Evolutionary conservation across 1,140 invertebrate genomes (phyloP).

Genomic region (Pissodes strobi): DNA sequence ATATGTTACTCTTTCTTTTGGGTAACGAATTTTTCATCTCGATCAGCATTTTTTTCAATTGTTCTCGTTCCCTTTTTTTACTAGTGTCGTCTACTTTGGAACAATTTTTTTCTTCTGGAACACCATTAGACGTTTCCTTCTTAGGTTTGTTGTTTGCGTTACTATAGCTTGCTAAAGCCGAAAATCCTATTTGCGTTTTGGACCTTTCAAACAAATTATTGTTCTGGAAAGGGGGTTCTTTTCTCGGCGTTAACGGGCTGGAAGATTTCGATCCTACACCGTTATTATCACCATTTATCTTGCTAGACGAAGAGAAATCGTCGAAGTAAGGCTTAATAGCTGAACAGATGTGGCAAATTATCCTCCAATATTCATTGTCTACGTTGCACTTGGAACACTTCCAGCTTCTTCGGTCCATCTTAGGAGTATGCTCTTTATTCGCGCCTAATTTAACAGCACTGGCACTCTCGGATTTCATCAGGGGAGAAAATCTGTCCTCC

Average conservation of each 20-base stretch:
- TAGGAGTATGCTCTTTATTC: constrained; percentile 44
- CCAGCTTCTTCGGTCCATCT: constrained; percentile 56
- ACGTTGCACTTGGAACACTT: constrained; percentile 61
- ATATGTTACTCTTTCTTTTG: constrained; percentile 54
- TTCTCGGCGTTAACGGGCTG: constrained; percentile 19
- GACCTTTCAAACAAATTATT: constrained; percentile 46
- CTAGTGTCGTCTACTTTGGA: constrained; percentile 33
- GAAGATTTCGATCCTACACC: constrained; percentile 27
- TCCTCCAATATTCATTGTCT: constrained; percentile 62
- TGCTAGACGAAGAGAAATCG: constrained; percentile 42
- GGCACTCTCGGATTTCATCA: constrained; percentile 51
- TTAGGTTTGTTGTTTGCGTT: constrained; percentile 38
- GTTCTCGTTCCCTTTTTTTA: constrained; percentile 58
- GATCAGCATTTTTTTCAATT: constrained; percentile 66
- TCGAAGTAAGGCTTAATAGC: constrained; percentile 55
- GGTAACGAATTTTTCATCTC: constrained; percentile 71
- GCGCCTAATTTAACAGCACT: constrained; percentile 38
- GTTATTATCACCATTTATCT: constrained; percentile 31
- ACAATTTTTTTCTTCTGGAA: constrained; percentile 26
- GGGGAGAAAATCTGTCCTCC: constrained; percentile 30
- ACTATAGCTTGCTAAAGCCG: constrained; percentile 40
- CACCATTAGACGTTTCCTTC: constrained; percentile 21
- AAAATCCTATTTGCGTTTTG: constrained; percentile 53
- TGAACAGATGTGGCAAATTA: constrained; percentile 63
- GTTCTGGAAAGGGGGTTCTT: constrained; percentile 22